Evolutionary conservation across 2,797 vertebrate species (phyloP).

Genomic region (Lemur catta): DNA sequence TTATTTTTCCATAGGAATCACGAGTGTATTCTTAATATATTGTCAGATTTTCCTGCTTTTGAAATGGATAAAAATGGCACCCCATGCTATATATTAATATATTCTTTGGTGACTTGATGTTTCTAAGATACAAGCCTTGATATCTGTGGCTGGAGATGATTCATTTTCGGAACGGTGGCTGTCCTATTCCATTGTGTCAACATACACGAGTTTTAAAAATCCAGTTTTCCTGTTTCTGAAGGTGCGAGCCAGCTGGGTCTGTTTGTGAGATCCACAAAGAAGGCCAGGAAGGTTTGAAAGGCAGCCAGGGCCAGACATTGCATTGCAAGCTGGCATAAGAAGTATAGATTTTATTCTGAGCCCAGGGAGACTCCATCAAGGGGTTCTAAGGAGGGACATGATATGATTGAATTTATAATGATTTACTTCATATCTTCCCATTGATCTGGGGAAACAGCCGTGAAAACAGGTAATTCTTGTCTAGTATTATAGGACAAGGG

Average conservation of each 20-base stretch:
- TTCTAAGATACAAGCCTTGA: not conserved
- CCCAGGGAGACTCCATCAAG: not conserved
- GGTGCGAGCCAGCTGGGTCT: not conserved
- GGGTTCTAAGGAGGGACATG: not conserved
- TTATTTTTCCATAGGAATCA: not conserved
- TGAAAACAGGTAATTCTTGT: not conserved
- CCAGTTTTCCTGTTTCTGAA: not conserved
- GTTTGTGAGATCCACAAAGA: not conserved
- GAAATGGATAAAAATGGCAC: not conserved
- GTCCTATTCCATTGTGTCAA: not conserved
- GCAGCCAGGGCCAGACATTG: not conserved
- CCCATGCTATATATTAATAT: not conserved
- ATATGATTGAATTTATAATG: not conserved
- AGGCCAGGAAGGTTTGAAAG: not conserved
- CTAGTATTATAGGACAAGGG: fast-evolving
- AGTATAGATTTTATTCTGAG: not conserved
- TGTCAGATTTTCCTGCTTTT: not conserved
- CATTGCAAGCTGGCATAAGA: not conserved
- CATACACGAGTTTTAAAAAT: not conserved
- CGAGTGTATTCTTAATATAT: not conserved
- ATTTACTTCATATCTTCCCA: not conserved
- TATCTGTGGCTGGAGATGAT: not conserved
- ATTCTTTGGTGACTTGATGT: not conserved
- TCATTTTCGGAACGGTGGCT: not conserved
- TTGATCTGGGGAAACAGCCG: not conserved